Conservation (phyloP, 2,888 invertebrate species). For the Leptura quadrifasciata region DNA sequence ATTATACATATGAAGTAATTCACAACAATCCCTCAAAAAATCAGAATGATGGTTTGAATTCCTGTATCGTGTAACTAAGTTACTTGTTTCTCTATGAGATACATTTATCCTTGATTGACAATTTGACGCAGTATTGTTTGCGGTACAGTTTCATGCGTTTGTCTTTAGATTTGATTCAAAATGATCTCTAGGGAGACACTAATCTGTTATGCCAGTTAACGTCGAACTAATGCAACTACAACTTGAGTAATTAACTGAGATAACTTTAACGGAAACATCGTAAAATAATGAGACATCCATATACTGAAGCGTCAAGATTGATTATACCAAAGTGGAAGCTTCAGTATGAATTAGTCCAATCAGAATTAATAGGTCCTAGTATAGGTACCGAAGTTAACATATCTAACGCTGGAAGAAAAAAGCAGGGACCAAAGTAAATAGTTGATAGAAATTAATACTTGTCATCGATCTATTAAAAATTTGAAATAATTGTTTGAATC, state of each 20-base stretch:
- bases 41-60: conserved; percentile 6
- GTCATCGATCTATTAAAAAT: no score
- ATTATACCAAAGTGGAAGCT: conserved; percentile 8
- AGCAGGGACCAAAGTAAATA: no score
- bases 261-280: conserved; percentile 38
- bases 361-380: background rate
- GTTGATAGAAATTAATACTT: no score
- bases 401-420: no score
- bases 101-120: conserved; percentile 55
- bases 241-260: conserved; percentile 47
- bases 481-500: no score
- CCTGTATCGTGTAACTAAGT: background rate
- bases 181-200: conserved; percentile 48
- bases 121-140: conserved; percentile 55
- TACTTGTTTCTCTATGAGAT: conserved; percentile 51
- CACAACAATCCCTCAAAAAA: background rate
- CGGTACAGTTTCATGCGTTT: conserved; percentile 47
- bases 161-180: conserved; percentile 48
- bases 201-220: conserved; percentile 58
- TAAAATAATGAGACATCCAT: conserved; percentile 33
- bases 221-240: conserved; percentile 50
- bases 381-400: no score
- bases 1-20: background rate
- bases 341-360: background rate
- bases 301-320: conserved; percentile 20